These are phyloP conservation scores for Apostichopus leukothele DNA, from an alignment of 53 echinoderm and acorn worm genomes.

Conservation along the genomic window DNA sequence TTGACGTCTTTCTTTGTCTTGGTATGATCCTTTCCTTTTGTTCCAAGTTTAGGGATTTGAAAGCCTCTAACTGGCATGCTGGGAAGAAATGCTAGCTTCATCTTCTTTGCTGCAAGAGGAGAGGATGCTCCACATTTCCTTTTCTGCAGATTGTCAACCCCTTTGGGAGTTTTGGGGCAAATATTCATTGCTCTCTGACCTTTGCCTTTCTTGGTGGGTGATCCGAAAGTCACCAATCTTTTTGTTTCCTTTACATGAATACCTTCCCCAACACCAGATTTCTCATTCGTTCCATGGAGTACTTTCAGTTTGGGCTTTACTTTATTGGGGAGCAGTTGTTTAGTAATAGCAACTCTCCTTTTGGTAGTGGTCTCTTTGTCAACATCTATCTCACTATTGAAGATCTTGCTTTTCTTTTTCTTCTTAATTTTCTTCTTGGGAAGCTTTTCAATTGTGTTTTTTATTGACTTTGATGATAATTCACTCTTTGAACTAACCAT, in stretches of 20 bases:
- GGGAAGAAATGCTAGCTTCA: slow-evolving; percentile 15
- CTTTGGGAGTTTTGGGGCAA: neutral
- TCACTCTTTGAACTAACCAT: too few relatives aligned
- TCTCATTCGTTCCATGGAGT: neutral
- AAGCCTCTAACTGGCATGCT: neutral
- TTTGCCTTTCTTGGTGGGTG: neutral
- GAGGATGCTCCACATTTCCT: neutral
- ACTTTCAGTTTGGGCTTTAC: neutral
- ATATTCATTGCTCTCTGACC: neutral
- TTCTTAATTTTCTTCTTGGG: neutral
- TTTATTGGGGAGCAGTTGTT: neutral
- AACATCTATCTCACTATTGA: neutral
- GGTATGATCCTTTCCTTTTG: neutral
- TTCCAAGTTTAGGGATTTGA: slow-evolving; percentile 24
- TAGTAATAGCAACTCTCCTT: neutral
- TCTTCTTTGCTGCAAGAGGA: neutral
- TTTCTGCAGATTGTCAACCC: neutral
- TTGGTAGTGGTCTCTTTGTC: neutral
- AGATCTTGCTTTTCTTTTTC: neutral
- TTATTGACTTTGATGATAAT: too few relatives aligned
- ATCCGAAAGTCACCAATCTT: neutral
- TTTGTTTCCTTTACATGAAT: slow-evolving; percentile 28
- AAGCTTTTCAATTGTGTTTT: neutral
- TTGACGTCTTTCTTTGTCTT: neutral
- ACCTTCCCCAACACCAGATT: neutral